Evolutionary conservation across 2,113 vertebrate species (phyloP).

Genomic region (Ptilorrhoa leucosticta): DNA sequence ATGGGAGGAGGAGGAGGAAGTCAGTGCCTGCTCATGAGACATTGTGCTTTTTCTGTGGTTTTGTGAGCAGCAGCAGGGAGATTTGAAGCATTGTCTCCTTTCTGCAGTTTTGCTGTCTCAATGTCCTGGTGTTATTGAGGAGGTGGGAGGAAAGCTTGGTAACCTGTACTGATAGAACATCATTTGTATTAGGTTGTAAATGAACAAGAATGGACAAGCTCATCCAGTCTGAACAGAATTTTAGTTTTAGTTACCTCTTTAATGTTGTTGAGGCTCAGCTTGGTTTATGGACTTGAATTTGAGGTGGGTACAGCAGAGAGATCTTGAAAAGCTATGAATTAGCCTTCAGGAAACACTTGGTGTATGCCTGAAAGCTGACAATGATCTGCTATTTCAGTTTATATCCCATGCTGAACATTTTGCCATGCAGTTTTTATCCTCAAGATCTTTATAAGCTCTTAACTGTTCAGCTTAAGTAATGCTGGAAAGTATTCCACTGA

Average conservation of each 20-base stretch:
- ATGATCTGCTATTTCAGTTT: not conserved
- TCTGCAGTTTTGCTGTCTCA: not conserved
- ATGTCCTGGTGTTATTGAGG: not conserved
- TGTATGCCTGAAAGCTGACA: not conserved
- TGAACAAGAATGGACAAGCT: not conserved
- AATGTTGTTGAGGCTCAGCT: not conserved
- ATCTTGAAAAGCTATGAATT: not conserved
- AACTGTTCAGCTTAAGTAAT: not conserved
- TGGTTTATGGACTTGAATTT: not conserved
- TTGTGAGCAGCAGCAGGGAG: not conserved
- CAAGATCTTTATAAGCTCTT: not conserved
- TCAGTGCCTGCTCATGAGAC: not conserved
- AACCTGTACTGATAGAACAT: not conserved
- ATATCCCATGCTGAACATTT: not conserved
- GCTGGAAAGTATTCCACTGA: not conserved
- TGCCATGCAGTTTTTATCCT: not conserved
- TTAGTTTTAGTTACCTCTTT: not conserved
- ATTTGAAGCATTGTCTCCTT: not conserved
- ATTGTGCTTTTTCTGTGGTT: not conserved
- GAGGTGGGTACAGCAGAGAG: not conserved
- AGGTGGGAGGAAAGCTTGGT: not conserved
- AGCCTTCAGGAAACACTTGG: not conserved
- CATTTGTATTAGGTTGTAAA: not conserved
- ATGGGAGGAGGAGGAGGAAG: not conserved
- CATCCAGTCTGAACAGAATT: not conserved